phyloP scores from a whole-genome alignment of 2,113 vertebrate genomes.

The Calidris pygmaea region DNA sequence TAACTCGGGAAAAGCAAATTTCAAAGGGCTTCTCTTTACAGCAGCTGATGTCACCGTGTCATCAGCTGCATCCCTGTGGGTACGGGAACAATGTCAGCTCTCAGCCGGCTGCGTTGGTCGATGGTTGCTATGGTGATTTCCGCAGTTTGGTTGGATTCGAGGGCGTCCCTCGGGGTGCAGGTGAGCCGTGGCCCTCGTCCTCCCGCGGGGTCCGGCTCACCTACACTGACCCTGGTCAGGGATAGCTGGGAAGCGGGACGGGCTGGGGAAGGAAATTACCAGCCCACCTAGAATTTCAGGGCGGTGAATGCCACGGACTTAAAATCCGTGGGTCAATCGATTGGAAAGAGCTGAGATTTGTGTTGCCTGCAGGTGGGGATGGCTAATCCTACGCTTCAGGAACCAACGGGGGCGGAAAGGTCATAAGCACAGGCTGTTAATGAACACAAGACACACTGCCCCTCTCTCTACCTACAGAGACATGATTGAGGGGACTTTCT shows the following conservation, averaged over 20 bases:
- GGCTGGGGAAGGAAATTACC: background rate
- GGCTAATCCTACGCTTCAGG: background rate
- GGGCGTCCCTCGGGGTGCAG: background rate
- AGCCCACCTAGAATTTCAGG: background rate
- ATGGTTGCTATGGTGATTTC: conserved; percentile 12
- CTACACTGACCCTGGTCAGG: background rate
- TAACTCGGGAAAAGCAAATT: background rate
- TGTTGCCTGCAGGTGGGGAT: background rate
- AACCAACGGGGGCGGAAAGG: background rate
- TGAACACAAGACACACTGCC: background rate
- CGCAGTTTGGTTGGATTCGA: background rate
- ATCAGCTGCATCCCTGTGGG: background rate
- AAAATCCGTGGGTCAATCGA: accelerated
- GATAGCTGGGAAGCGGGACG: background rate
- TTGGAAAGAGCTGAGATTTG: background rate
- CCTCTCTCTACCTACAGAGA: background rate
- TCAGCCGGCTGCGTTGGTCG: background rate
- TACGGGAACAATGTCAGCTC: background rate
- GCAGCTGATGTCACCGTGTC: conserved; percentile 15
- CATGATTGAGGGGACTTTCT: background rate
- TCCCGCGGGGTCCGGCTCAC: accelerated
- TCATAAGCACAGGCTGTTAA: background rate
- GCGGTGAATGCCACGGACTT: accelerated
- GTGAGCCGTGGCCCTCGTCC: background rate
- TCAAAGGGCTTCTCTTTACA: background rate